Base-by-base conservation (phyloP, 1,140 invertebrate genomes). In the Panagrolaimus sp. region DNA sequence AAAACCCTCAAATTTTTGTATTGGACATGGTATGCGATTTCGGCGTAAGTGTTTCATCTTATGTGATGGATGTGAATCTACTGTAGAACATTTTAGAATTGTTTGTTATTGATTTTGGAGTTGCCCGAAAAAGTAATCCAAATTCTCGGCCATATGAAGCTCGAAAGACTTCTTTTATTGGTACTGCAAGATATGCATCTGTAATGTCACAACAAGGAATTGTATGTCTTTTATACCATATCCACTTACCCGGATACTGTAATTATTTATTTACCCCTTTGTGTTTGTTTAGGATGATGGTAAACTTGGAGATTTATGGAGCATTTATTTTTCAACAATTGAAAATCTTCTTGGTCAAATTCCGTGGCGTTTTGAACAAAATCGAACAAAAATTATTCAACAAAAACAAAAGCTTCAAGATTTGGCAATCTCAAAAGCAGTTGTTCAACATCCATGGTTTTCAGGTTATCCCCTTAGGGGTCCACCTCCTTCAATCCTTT, bases 201-300 rank as follows among this genome's bases (percentile, higher is more conserved):
- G 14, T 26, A 21, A 58, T 26, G 10, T 26, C 52, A 3, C 28
- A 12, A 12, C 21, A 21, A 2, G 52, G 52, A 1, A 10, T 26
- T 58, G 52, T 58, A 58, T 4, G 52, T 58, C 10, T 52, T 1
- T 38, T 38, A 38, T 38, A 38, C 21, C 1, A 14, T 2, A 1
- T 52, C 15, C 3, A 1, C n/a, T 38, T 38, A 38, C 14, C 1
- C 5, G 14, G 21, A 21, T 12, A 24, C 10, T 12, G 17, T 12
- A 10, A n/a, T n/a, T n/a, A n/a, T n/a, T n/a, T n/a, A n/a, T n/a
- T n/a, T n/a, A n/a, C n/a, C n/a, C n/a, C n/a, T n/a, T n/a, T n/a
- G n/a, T n/a, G n/a, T n/a, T n/a, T n/a, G n/a, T 58, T 58, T 28
- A 58, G 52, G 52, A 58, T 21, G 52, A 58, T 14, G 52, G 52